Evolutionary conservation across 2,797 vertebrate genomes (phyloP), one percentile per base, ranked within the genome.

Genomic region (Microhierax caerulescens): DNA sequence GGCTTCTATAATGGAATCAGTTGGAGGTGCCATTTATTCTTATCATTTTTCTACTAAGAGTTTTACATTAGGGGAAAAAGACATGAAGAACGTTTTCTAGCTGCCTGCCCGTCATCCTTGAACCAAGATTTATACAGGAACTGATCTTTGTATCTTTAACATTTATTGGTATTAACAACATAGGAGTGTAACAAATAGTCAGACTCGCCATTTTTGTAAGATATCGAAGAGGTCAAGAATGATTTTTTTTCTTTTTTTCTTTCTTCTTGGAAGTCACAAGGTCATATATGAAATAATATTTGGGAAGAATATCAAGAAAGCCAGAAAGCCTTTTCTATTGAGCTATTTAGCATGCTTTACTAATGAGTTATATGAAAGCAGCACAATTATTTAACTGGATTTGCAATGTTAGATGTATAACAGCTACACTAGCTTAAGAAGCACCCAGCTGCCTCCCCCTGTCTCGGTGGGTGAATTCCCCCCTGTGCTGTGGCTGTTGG

Each of bases 11-110:
- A 89, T 94, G 91, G 94, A 96, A 96, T 96, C 78, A 80, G 75
- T 85, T 95, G 90, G 94, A 80, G 96, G 53, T 96, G 92, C 95
- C 94, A 92, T 95, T 93, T 97, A 97, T 97, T 91, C 94, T 96
- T 94, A 96, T 95, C 80, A 94, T 95, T 94, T 96, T 96, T 92
- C 88, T 93, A 75, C 86, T 83, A 77, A 79, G 75, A 85, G 83
- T 89, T 97, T 96, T 95, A 92, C 72, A 51, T 92, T 93, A 85
- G 48, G 21, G 45, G 93, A 43, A 91, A 89, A 93, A 93, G 90
- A 91, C 81, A 54, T 8, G 70, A 85, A 87, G 88, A 92, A 95
- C 2, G 7, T 83, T 95, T 96, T 88, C 64, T 53, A 94, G 70
- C 85, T 95, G 86, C 86, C 93, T 83, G 75, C 86, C 90, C 10